Percentiles rank a stretch among this genome's conserved stretches.
phyloP scores from a whole-genome alignment of 2,888 invertebrate species.

The Polymixis lichenea region DNA sequence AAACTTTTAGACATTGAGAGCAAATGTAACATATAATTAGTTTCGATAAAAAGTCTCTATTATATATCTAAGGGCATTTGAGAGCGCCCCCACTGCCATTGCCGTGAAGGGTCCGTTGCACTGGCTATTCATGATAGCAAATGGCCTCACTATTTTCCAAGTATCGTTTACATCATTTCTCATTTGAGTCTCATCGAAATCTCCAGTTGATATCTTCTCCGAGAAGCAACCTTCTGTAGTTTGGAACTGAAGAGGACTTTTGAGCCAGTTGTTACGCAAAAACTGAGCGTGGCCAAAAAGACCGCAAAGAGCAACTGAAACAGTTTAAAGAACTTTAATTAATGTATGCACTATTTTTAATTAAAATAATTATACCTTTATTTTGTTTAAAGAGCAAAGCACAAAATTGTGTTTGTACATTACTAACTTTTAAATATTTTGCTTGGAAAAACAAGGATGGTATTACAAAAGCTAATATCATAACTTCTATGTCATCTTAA shows the following conservation, averaged over 20 bases:
- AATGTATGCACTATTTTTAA: not conserved
- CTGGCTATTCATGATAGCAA: slow-evolving; percentile 43
- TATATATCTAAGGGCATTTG: slow-evolving; percentile 71
- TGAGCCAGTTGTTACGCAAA: slow-evolving; percentile 72
- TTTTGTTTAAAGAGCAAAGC: no score
- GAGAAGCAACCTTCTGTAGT: slow-evolving; percentile 74
- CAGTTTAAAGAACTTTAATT: not conserved
- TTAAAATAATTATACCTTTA: not conserved
- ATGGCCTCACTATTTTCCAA: not conserved
- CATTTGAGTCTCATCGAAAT: not conserved
- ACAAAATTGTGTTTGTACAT: no score
- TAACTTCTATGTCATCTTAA: no score
- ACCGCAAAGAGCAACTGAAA: slow-evolving; percentile 75
- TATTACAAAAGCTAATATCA: no score
- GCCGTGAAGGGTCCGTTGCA: slow-evolving; percentile 73
- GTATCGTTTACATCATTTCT: not conserved
- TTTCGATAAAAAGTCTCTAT: slow-evolving; percentile 56
- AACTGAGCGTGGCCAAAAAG: slow-evolving; percentile 75
- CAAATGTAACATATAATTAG: not conserved
- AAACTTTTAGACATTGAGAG: not conserved
- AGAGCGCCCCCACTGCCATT: slow-evolving; percentile 66
- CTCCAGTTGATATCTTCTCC: not conserved
- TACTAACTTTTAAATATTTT: no score
- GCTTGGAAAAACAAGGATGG: no score
- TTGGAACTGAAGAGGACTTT: slow-evolving; percentile 67